Percentiles rank a stretch among this genome's conserved stretches.
phyloP scores from a whole-genome alignment of 2,797 vertebrate species.

The Notoglanidium macrostoma region DNA sequence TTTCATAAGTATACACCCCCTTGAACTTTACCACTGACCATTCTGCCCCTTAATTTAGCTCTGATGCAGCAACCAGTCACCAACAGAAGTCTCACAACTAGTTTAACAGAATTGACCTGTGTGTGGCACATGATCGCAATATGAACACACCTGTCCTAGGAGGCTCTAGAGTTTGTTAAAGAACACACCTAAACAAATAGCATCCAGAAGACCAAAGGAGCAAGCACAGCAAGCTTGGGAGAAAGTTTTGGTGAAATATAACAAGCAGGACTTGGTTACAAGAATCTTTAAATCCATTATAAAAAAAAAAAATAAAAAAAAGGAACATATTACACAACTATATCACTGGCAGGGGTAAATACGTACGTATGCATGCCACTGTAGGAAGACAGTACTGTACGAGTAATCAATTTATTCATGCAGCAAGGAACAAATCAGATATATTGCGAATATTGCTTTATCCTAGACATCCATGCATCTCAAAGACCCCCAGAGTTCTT shows the following conservation, averaged over 20 bases:
- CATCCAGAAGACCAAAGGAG: not conserved
- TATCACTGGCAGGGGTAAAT: not conserved
- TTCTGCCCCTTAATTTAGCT: not conserved
- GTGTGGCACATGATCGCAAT: not conserved
- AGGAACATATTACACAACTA: not conserved
- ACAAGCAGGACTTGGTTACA: not conserved
- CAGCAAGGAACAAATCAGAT: not conserved
- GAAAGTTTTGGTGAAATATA: not conserved
- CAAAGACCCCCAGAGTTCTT: not conserved
- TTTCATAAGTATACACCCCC: not conserved
- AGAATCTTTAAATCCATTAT: not conserved
- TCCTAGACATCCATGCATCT: not conserved
- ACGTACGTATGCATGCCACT: not conserved
- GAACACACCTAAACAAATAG: slow-evolving; percentile 8
- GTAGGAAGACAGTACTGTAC: not conserved
- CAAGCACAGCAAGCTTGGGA: not conserved
- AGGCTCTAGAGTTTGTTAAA: not conserved
- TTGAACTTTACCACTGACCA: not conserved
- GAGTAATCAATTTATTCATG: not conserved
- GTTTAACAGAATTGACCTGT: not conserved
- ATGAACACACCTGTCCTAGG: not conserved
- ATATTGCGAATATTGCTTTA: not conserved
- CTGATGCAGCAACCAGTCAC: not conserved
- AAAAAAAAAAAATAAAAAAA: not conserved
- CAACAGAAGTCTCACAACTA: not conserved